Conservation (phyloP, 2,888 invertebrate genomes). For the Heliothis peltigera region DNA sequence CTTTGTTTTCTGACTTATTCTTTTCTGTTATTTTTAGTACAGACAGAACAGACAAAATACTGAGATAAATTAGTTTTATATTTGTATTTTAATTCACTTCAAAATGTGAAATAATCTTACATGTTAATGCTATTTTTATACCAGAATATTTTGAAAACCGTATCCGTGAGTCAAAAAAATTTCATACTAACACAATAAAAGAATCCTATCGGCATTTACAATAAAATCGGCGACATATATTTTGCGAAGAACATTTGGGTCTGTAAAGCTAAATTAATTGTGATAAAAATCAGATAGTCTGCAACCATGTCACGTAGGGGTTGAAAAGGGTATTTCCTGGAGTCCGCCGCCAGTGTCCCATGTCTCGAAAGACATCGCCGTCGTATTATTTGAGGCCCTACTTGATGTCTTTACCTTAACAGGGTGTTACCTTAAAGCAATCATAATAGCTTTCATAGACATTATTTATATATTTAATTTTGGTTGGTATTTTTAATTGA, state of each 20-base stretch:
- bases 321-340: slow-evolving; percentile 67
- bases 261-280: slow-evolving; percentile 66
- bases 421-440: slow-evolving; percentile 7
- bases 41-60: too few relatives aligned
- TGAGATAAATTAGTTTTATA: too few relatives aligned
- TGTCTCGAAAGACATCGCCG: slow-evolving; percentile 59
- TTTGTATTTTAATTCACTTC: too few relatives aligned
- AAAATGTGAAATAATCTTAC: too few relatives aligned
- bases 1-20: too few relatives aligned
- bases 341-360: slow-evolving; percentile 47
- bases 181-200: slow-evolving; percentile 13
- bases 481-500: neutral
- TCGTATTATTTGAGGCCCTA: slow-evolving; percentile 60
- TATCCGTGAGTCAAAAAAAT: slow-evolving; percentile 2
- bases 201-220: slow-evolving; percentile 23
- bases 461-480: neutral
- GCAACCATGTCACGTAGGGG: slow-evolving; percentile 67
- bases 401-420: slow-evolving; percentile 17
- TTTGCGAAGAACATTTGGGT: slow-evolving; percentile 34
- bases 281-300: slow-evolving; percentile 67
- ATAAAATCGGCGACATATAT: slow-evolving; percentile 42
- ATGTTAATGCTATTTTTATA: neutral
- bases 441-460: neutral
- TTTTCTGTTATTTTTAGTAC: too few relatives aligned
- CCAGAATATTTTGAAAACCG: neutral